Base-by-base conservation (phyloP, 2,888 invertebrate species). In the Nephrotoma guestfalica region DNA sequence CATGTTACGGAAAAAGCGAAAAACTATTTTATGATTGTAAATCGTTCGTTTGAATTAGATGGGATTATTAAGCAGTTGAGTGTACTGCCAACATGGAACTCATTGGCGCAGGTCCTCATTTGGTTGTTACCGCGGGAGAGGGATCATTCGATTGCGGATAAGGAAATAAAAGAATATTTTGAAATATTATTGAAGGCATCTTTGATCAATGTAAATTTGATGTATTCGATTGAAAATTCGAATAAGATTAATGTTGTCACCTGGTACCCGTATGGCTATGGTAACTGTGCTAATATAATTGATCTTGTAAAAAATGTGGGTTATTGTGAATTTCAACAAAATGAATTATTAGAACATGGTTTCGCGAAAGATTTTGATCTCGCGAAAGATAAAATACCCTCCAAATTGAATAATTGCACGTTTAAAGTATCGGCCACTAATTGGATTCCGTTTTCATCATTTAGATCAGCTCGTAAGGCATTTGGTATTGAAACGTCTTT, bases 31-130 rank as follows among this genome's bases (percentile, higher is more conserved):
- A 87, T 90, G 0, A 88, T 91, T 4, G 88, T 91, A 7, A 89
- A 90, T 9, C 89, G 90, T 2, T 89, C 90, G n/a, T 90, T 89
- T 3, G 90, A 91, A 87, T 87, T 91, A 42, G 89, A 89, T 40
- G 89, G 90, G 18, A 88, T 89, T 5, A 89, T 91, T 6, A 89
- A 88, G 6, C 88, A 89, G 85, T 91, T 90, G 90, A 90, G 89
- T 87, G 87, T 86, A 0, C 89, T 89, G 87, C 30, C 89, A 0
- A 91, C 91, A 87, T 91, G 91, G 91, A 91, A 91, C 89, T 90
- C 91, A 0, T 45, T 91, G 86, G 91, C 91, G 0, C 91, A 91
- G 86, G 91, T 91, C 86, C 89, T 91, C 0, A 90, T 91, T 3
- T 89, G 89, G 9, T 30, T 47, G 40, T 13, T 90, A 85, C 90